Percentiles rank a stretch among this genome's conserved stretches.
These are phyloP conservation scores for Stratiolaelaps scimitus DNA, from an alignment of 1,140 invertebrate species.

Conservation along the genomic window DNA sequence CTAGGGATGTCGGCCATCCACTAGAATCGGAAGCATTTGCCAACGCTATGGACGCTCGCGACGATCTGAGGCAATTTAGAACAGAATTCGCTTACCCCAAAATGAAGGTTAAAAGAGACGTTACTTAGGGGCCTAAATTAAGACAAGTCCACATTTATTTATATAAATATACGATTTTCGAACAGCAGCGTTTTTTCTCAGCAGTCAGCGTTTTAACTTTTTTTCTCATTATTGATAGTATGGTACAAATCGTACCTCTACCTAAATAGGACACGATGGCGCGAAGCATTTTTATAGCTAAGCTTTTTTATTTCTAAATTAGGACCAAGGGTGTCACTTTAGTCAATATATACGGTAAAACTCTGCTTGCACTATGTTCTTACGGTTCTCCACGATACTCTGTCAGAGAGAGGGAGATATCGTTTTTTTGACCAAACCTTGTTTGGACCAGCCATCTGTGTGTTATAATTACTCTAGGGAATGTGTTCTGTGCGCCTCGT, in stretches of 20 bases:
- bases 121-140: no score
- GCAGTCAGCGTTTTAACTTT: no score
- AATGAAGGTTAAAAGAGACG: neutral
- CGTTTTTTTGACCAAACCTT: neutral
- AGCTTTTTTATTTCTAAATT: no score
- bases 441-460: neutral
- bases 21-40: conserved; percentile 2
- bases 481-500: neutral
- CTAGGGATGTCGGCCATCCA: neutral
- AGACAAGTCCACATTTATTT: no score
- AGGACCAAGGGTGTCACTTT: no score
- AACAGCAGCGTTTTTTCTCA: no score
- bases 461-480: neutral
- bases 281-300: no score
- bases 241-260: no score
- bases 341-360: no score
- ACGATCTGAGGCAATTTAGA: neutral
- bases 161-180: no score
- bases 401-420: neutral
- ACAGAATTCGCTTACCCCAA: conserved; percentile 15
- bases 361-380: neutral
- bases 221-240: no score
- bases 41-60: neutral
- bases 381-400: neutral
- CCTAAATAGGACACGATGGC: no score